Base-by-base conservation (phyloP, 2,888 invertebrate species). In the Polymixis lichenea region DNA sequence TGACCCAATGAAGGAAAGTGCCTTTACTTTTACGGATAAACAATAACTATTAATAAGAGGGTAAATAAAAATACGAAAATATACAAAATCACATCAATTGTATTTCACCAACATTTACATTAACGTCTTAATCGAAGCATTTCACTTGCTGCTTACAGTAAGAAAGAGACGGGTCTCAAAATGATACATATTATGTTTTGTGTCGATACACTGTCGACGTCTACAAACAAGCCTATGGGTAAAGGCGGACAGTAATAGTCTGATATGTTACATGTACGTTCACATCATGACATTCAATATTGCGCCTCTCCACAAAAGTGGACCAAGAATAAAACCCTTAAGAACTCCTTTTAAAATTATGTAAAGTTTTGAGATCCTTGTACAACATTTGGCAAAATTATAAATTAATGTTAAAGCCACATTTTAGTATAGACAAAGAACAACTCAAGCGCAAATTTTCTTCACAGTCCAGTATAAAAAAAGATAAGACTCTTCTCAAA, bases 31-130 rank as follows among this genome's bases (percentile, higher is more conserved):
- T 17, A 32, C n/a, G n/a, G 25, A 51, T 15, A 19, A 55, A 0
- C 19, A 49, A 38, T 11, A 49, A 32, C 11, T 28, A n/a, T 61
- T 32, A 9, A 38, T 25, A 53, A 49, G 25, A 78, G 82, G 77
- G 71, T 69, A 93, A 96, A 95, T 94, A 91, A 96, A 95, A 95
- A 87, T 82, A 81, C 93, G 8, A 87, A 87, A 83, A 75, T 86
- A 86, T 96, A 95, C 90, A 96, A 96, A 96, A 95, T 96, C 96
- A 96, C 96, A 96, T 96, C 96, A 95, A 96, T 96, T 96, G 96
- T 96, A 96, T 96, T 96, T 95, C 95, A 96, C 95, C 96, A 96
- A 96, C 96, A 96, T 95, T 94, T 96, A 96, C 95, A 95, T 93
- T 93, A 95, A 96, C 94, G 94, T 95, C 95, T 95, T 95, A 95